Evolutionary conservation across 2,888 invertebrate species (phyloP).

Genomic region (Caenorhabditis auriculariae): DNA sequence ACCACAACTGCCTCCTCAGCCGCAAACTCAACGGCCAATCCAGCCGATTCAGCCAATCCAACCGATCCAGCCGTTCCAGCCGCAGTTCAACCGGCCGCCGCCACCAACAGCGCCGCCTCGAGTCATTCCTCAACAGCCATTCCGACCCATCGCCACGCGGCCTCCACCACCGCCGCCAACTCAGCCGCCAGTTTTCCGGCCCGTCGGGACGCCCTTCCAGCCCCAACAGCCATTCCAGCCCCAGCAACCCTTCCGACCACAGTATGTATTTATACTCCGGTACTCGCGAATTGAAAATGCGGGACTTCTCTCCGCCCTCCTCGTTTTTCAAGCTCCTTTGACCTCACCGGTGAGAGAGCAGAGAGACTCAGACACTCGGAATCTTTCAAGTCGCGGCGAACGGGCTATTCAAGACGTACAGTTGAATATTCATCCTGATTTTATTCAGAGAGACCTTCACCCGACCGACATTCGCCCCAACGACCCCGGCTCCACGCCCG

Average conservation of each 20-base stretch:
- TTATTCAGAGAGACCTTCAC: too few relatives aligned
- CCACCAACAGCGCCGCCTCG: conserved; percentile 30
- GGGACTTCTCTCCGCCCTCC: too few relatives aligned
- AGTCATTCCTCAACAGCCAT: conserved; percentile 7
- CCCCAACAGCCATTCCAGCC: conserved; percentile 30
- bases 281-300: background rate
- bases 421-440: too few relatives aligned
- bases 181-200: conserved; percentile 6
- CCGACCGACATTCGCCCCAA: conserved; percentile 6
- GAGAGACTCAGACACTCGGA: background rate
- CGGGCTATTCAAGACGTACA: too few relatives aligned
- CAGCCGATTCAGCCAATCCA: too few relatives aligned
- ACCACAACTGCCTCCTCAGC: too few relatives aligned
- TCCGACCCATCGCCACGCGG: too few relatives aligned
- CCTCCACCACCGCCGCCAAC: conserved; percentile 17
- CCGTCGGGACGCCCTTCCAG: conserved; percentile 9
- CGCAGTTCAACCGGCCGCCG: conserved; percentile 19
- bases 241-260: conserved; percentile 37
- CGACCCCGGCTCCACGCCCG: conserved; percentile 31
- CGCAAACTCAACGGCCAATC: too few relatives aligned
- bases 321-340: too few relatives aligned
- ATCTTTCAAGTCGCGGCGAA: conserved; percentile 5
- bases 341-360: too few relatives aligned
- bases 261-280: conserved; percentile 10
- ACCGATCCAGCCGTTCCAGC: conserved; percentile 12